These are phyloP conservation scores for Volucella bombylans DNA, from an alignment of 2,888 invertebrate genomes.

Conservation along the genomic window DNA sequence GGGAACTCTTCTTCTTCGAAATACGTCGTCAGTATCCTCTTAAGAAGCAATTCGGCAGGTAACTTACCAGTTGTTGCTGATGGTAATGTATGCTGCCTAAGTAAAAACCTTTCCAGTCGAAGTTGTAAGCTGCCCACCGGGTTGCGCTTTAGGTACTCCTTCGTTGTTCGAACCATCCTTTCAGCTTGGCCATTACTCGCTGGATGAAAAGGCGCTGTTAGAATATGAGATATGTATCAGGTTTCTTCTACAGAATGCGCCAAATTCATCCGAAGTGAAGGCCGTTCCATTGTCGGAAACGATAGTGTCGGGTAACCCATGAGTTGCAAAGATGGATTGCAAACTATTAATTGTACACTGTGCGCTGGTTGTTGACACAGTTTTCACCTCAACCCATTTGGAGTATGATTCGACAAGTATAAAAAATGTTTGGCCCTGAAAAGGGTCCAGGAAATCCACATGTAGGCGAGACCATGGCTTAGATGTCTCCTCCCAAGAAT, in stretches of 20 bases:
- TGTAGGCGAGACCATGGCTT: conserved; percentile 6
- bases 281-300: too few species aligned
- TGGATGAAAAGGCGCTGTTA: background rate
- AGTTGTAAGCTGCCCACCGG: background rate
- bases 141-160: conserved; percentile 2
- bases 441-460: conserved; percentile 7
- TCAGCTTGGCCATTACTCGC: conserved; percentile 16
- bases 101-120: conserved; percentile 3
- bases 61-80: background rate
- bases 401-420: conserved; percentile 17
- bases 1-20: too few species aligned
- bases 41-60: too few species aligned
- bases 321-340: too few species aligned
- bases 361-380: background rate
- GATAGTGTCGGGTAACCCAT: too few species aligned
- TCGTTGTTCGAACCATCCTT: background rate
- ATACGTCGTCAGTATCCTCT: too few species aligned
- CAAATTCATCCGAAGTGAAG: too few species aligned
- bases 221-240: too few species aligned
- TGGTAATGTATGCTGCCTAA: background rate
- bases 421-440: conserved; percentile 11
- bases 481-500: conserved; percentile 10
- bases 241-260: too few species aligned
- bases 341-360: too few species aligned
- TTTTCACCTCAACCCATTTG: conserved; percentile 16